Evolutionary conservation across 2,797 vertebrate species (phyloP).

Genomic region (Cygnus olor): DNA sequence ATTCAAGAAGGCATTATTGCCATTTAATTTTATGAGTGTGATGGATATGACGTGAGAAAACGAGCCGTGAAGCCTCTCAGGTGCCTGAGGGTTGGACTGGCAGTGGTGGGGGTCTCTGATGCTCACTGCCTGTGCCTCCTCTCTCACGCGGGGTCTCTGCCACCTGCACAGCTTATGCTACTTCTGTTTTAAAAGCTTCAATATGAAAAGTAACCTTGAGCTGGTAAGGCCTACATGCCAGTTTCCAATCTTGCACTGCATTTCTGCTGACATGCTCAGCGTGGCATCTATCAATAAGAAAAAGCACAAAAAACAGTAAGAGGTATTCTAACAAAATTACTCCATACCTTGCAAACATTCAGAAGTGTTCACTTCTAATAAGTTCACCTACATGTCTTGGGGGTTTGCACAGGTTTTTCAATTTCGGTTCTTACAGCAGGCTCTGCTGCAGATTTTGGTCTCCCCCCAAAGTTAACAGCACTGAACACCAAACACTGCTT

Average conservation of each 20-base stretch:
- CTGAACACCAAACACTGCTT: background rate
- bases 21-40: background rate
- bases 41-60: background rate
- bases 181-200: background rate
- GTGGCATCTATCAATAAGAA: background rate
- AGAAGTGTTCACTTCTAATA: background rate
- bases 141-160: background rate
- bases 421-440: background rate
- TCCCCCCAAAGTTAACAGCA: background rate
- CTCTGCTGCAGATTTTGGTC: background rate
- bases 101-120: rapidly evolving
- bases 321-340: background rate
- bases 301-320: background rate
- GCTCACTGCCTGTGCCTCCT: background rate
- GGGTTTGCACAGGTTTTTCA: background rate
- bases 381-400: background rate
- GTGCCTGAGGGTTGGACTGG: background rate
- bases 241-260: background rate
- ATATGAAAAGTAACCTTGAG: background rate
- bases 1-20: background rate
- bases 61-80: background rate
- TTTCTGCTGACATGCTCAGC: background rate
- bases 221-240: background rate
- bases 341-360: background rate
- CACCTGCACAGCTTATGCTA: background rate